Conservation (phyloP, 2,888 invertebrate genomes). For the Cephus nigrinus region DNA sequence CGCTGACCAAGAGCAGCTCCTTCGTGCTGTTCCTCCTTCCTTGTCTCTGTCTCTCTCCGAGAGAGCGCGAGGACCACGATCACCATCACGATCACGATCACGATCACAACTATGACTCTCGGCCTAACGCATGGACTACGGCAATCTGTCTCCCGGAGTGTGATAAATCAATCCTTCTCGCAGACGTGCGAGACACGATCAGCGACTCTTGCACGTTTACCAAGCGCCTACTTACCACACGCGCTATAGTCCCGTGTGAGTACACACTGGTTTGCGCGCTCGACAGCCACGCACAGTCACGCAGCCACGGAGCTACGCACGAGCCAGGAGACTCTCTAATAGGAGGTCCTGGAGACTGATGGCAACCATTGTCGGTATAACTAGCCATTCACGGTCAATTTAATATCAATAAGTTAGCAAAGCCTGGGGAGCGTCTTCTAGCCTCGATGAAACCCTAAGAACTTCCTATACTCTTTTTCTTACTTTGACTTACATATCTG, state of each 20-base stretch:
- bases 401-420: constrained; percentile 36
- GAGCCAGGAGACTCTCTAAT: neutral
- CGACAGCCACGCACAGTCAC: neutral
- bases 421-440: neutral
- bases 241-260: neutral
- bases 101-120: constrained; percentile 14
- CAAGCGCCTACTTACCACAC: constrained; percentile 22
- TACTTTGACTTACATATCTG: too few species aligned
- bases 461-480: too few species aligned
- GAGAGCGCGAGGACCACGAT: too few species aligned
- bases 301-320: too few species aligned
- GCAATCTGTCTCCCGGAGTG: constrained; percentile 59
- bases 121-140: constrained; percentile 31
- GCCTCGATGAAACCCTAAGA: too few species aligned
- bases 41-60: neutral
- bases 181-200: constrained; percentile 56
- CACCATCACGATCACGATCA: neutral
- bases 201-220: constrained; percentile 32
- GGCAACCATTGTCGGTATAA: constrained; percentile 33
- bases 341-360: constrained; percentile 34
- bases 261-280: constrained; percentile 11
- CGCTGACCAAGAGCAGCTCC: neutral
- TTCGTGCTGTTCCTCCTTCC: neutral
- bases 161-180: constrained; percentile 62
- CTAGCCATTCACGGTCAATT: constrained; percentile 37